Percentiles rank a stretch among this genome's conserved stretches.
Conservation (phyloP, 1,140 invertebrate species). For the Drosophila ercepeae region DNA sequence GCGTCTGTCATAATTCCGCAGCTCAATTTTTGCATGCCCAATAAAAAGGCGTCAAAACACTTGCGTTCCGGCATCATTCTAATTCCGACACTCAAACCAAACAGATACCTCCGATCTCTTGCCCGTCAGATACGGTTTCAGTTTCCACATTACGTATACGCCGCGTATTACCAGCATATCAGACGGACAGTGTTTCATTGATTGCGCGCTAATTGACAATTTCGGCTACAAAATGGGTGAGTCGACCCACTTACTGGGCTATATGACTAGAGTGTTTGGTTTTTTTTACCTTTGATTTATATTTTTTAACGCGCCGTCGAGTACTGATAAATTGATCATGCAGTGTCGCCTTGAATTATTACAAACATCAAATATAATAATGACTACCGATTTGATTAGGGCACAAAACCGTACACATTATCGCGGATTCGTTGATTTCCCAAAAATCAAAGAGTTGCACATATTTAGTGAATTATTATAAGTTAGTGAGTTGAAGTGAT, state of each 20-base stretch:
- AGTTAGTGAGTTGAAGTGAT: background rate
- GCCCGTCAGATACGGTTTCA: conserved; percentile 1
- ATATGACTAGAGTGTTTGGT: background rate
- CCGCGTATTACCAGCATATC: background rate
- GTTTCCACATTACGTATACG: conserved; percentile 22
- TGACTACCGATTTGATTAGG: conserved; percentile 20
- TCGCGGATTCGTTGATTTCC: conserved; percentile 4
- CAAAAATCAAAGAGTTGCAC: conserved; percentile 9
- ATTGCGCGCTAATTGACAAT: conserved; percentile 49
- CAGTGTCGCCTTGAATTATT: conserved; percentile 42
- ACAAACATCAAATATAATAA: conserved; percentile 42
- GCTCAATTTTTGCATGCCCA: conserved; percentile 47
- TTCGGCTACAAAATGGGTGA: conserved; percentile 65
- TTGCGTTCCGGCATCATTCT: conserved; percentile 44
- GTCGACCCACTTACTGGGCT: conserved; percentile 31
- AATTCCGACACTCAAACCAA: conserved; percentile 29
- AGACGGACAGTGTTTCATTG: conserved; percentile 23
- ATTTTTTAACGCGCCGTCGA: background rate
- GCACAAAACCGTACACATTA: conserved; percentile 12
- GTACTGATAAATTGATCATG: conserved; percentile 35
- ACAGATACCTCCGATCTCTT: conserved; percentile 44
- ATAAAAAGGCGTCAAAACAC: conserved; percentile 56
- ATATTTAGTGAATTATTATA: background rate
- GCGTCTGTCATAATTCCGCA: conserved; percentile 59
- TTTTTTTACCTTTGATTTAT: conserved; percentile 7